Evolutionary conservation across 1,140 invertebrate species (phyloP), one percentile per base, ranked within the genome.

Genomic region (Conus betulinus): DNA sequence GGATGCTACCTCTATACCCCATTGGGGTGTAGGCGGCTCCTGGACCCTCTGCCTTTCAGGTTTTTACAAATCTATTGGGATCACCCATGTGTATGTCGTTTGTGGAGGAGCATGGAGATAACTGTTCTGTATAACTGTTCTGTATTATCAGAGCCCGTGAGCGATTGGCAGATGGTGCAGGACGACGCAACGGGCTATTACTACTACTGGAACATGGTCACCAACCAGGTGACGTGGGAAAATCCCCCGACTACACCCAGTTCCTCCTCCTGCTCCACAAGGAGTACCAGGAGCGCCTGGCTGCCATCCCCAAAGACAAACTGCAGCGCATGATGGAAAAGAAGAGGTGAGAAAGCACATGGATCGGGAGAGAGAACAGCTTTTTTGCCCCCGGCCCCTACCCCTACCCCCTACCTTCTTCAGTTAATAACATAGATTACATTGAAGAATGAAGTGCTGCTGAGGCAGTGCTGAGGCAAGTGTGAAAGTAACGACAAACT

Each of bases 161-260:
- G 93, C 67, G 89, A 90, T 15, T 97, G 97, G 97, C 96, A 97
- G 95, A 96, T 97, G 93, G 97, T 97, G 90, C 96, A 96, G 89
- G 97, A 97, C 94, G 96, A 97, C 90, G 95, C 94, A 39, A 96
- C 96, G 10, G 97, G 97, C 52, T 97, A 96, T 94, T 96, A 96
- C 23, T 97, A 97, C 93, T 97, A 97, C 93, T 97, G 97, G 97
- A 97, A 97, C 92, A 96, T 96, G 17, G 95, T 96, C 85, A 97
- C 97, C 2, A 97, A 97, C 94, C 96, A 97, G 92, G 97, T 97
- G 4, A 97, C 97, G 15, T 97, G 97, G 97, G 97, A 97, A 88
- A 96, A 96, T 87, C 97, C 97, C 89, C 94, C 10, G 97, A 97
- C 91, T 95, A 96, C 84, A 95, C 94, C 25, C 91, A 94, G 88